Base-by-base conservation (phyloP, 2,888 invertebrate species). In the Ochropleura plecta region DNA sequence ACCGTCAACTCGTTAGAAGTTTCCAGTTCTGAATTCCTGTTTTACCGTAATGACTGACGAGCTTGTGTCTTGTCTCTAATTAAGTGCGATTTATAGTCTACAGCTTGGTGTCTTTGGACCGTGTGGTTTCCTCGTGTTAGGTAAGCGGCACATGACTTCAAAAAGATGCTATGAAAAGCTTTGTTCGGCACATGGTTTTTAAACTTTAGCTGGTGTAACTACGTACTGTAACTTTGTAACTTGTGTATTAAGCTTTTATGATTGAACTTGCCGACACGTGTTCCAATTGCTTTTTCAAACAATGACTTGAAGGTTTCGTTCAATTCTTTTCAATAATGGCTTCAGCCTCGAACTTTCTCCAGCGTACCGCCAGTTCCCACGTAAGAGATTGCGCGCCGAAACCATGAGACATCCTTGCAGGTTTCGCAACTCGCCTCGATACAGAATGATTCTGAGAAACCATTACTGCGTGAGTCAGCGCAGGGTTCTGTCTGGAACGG, bases 361-460 rank as follows among this genome's bases (percentile, higher is more conserved):
- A 78, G 66, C 73, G 69, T 63, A 73, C 66, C 76, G 55, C 73
- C 73, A 74, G 84, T 91, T 90, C 90, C 85, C 90, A 91, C 91
- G 88, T 84, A 76, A 80, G 79, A 82, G 81, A 78, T 79, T 79
- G 83, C 88, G 81, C 80, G 81, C 85, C 87, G 77, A 87, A 89
- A 87, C 84, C 88, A 89, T 89, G 89, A 90, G 88, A 89, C 91
- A 91, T 90, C 89, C 89, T 91, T 88, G 87, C 88, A 90, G 87
- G 91, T 94, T 94, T 94, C 92, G 91, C 93, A 94, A 94, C 90
- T 80, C 89, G 90, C 90, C 91, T 92, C 92, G 91, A 91, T 89
- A 88, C 87, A 85, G 79, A 89, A 85, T 85, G 78, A 80, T 91
- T 91, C 95, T 88, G 90, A 90, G 95, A 95, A 95, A 85, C 90